phyloP scores from a whole-genome alignment of 2,113 vertebrate genomes.

The Hippocampus zosterae region DNA sequence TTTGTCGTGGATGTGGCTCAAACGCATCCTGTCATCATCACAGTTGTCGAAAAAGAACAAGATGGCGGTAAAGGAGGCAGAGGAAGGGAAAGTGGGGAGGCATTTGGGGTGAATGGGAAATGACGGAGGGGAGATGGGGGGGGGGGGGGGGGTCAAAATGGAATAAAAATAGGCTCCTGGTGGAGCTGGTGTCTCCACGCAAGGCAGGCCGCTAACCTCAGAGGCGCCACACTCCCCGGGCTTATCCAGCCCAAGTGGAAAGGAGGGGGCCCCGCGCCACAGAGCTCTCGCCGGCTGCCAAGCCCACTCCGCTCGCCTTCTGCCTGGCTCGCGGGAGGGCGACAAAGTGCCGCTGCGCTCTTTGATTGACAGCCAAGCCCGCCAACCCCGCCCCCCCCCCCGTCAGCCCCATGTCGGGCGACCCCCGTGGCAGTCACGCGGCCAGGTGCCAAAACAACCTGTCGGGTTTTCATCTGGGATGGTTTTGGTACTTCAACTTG shows the following conservation, averaged over 20 bases:
- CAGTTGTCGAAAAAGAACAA: slow-evolving; percentile 30
- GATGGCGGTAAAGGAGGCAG: slow-evolving; percentile 13
- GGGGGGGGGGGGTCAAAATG: slow-evolving; percentile 42
- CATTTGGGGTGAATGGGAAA: slow-evolving; percentile 27
- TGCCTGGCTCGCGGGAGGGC: slow-evolving; percentile 47
- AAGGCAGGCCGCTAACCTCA: slow-evolving; percentile 75
- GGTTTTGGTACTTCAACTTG: slow-evolving; percentile 22
- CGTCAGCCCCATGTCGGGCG: background rate
- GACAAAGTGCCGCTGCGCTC: slow-evolving; percentile 23
- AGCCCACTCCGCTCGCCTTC: slow-evolving; percentile 44
- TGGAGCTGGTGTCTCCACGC: slow-evolving; percentile 71
- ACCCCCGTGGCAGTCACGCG: slow-evolving; percentile 13
- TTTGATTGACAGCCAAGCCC: slow-evolving; percentile 10
- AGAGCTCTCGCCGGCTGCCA: slow-evolving; percentile 62
- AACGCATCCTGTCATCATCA: slow-evolving; percentile 46
- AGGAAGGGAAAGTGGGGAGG: slow-evolving; percentile 20
- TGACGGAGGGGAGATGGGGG: background rate
- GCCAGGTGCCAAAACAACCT: slow-evolving; percentile 35
- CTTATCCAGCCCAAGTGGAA: slow-evolving; percentile 61
- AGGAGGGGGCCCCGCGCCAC: slow-evolving; percentile 70
- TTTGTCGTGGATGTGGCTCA: slow-evolving; percentile 53
- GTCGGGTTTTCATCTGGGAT: slow-evolving; percentile 11
- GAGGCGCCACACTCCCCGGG: slow-evolving; percentile 73
- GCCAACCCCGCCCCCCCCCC: background rate
- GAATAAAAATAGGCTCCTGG: slow-evolving; percentile 74